Conservation (phyloP, 2,797 vertebrate species). For the Enteromius unitaeniatus region DNA sequence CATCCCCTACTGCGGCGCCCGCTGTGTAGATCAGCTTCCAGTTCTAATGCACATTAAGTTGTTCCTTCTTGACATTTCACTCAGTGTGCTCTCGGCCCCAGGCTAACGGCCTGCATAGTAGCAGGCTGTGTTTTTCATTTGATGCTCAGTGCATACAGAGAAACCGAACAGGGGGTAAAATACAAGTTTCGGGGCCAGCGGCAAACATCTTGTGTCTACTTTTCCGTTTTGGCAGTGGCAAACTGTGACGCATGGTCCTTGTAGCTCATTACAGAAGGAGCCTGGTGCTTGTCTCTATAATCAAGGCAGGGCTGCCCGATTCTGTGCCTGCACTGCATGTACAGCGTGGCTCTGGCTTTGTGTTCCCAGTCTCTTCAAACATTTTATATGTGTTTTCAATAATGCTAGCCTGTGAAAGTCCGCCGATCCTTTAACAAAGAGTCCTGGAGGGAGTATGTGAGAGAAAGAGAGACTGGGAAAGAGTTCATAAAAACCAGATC, state of each 20-base stretch:
- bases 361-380: constrained; percentile 32
- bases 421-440: constrained; percentile 46
- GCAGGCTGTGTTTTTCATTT: constrained; percentile 52
- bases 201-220: constrained; percentile 49
- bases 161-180: constrained; percentile 44
- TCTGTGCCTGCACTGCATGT: constrained; percentile 2
- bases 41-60: constrained; percentile 47
- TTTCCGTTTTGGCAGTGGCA: constrained; percentile 50
- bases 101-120: constrained; percentile 28
- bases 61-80: constrained; percentile 49
- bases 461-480: constrained; percentile 30
- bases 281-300: constrained; percentile 59
- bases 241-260: constrained; percentile 46
- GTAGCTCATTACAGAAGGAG: constrained; percentile 53
- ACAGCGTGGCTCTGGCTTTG: background rate
- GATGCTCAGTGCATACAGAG: constrained; percentile 18
- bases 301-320: constrained; percentile 30
- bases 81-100: constrained; percentile 17
- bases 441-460: constrained; percentile 10
- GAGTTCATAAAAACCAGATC: constrained; percentile 39
- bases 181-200: constrained; percentile 45
- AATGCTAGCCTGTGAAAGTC: constrained; percentile 52
- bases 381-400: constrained; percentile 55
- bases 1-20: constrained; percentile 22
- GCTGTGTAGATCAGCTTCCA: constrained; percentile 47